Percentiles rank a stretch among this genome's conserved stretches.
These are phyloP conservation scores for Pomatorhinus ruficollis DNA, from an alignment of 2,113 vertebrate genomes.

Conservation along the genomic window DNA sequence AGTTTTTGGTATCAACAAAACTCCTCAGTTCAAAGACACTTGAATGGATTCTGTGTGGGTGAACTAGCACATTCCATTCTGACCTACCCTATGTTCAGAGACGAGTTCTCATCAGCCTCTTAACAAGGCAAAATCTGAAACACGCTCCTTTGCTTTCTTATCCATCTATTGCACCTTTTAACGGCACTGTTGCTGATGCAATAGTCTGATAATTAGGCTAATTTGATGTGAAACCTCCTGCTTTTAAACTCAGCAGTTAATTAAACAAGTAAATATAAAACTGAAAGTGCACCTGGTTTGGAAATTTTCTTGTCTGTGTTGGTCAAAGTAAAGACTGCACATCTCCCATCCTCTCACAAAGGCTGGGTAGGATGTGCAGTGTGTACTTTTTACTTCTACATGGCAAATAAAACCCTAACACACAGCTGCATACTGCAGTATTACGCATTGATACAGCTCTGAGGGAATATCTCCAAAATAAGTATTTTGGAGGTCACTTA, in stretches of 20 bases:
- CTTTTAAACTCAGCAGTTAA: neutral
- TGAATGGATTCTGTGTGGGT: neutral
- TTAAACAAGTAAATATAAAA: neutral
- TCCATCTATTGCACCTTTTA: neutral
- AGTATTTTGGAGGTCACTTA: neutral
- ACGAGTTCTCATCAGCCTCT: neutral
- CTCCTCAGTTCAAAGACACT: neutral
- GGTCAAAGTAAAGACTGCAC: neutral
- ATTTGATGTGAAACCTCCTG: neutral
- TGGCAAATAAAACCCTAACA: neutral
- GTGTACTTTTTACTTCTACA: neutral
- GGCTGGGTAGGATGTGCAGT: neutral
- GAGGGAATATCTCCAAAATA: neutral
- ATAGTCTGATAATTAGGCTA: neutral
- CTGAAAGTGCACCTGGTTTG: neutral
- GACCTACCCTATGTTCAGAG: neutral
- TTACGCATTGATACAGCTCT: rapidly evolving
- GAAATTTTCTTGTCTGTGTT: neutral
- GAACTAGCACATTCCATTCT: neutral
- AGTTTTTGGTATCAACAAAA: neutral
- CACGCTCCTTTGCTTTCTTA: neutral
- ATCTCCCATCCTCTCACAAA: neutral
- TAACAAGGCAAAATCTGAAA: neutral
- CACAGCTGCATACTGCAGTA: neutral
- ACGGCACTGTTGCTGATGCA: neutral